A percentile compares a stretch with the other conserved stretches of the same genome.
These are phyloP conservation scores for Empis stercorea DNA, from an alignment of 2,888 invertebrate genomes.

Conservation along the genomic window DNA sequence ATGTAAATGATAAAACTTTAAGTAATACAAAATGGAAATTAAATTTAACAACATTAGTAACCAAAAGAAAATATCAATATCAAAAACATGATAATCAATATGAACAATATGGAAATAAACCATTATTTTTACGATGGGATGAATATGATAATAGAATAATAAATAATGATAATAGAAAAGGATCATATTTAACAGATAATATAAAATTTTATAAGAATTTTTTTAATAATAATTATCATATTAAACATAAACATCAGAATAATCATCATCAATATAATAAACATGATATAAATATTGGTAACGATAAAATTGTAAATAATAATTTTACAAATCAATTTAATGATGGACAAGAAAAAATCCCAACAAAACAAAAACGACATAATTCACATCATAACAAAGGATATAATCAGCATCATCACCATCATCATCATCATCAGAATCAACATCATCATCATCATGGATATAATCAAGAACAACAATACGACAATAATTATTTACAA, in stretches of 20 bases:
- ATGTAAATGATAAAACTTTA: neutral
- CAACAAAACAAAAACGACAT: neutral
- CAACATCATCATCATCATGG: neutral
- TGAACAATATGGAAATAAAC: neutral
- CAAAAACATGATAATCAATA: conserved; percentile 1
- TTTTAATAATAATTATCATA: neutral
- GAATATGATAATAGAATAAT: neutral
- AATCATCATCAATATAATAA: neutral
- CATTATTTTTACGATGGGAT: neutral
- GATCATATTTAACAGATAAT: neutral
- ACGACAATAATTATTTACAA: no score
- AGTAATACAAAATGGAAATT: neutral
- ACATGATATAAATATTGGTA: neutral
- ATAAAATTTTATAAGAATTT: no score
- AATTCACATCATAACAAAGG: neutral
- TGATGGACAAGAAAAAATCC: neutral
- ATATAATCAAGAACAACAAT: no score
- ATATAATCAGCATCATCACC: neutral
- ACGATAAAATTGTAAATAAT: neutral
- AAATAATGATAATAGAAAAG: neutral
- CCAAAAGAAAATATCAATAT: conserved; percentile 1
- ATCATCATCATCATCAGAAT: neutral
- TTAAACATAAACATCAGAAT: neutral
- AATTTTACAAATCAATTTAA: neutral
- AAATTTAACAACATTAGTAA: neutral